phyloP scores from a whole-genome alignment of 2,113 vertebrate species.

The Cyrtonyx montezumae region DNA sequence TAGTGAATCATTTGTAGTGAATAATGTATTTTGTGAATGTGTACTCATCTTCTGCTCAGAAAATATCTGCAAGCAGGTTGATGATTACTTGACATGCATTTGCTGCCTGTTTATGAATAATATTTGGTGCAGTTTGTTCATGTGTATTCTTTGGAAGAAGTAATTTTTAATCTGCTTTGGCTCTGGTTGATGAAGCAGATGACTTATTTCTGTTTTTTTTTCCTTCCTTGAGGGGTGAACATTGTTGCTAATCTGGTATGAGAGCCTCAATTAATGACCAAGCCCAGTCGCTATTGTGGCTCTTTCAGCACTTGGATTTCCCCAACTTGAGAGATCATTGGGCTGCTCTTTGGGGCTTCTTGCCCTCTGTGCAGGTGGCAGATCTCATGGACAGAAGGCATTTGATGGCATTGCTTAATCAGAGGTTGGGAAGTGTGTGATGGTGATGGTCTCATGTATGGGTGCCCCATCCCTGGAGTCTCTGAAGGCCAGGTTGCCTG shows the following conservation, averaged over 20 bases:
- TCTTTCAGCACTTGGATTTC: not conserved
- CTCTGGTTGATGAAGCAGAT: not conserved
- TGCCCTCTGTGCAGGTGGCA: accelerated
- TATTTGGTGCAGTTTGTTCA: not conserved
- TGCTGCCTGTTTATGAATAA: not conserved
- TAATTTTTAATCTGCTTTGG: not conserved
- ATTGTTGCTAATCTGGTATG: not conserved
- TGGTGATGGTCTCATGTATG: not conserved
- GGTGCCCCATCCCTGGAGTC: no score
- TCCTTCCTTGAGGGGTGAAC: not conserved
- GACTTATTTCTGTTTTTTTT: not conserved
- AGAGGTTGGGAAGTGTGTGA: not conserved
- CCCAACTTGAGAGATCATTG: accelerated
- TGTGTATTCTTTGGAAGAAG: not conserved
- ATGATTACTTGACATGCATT: not conserved
- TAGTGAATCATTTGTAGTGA: conserved; percentile 34
- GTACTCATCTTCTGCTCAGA: not conserved
- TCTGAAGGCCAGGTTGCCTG: no score
- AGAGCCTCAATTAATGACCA: not conserved
- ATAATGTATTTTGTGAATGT: conserved; percentile 23
- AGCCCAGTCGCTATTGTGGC: not conserved
- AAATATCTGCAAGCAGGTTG: not conserved
- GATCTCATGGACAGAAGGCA: not conserved
- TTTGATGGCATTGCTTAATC: not conserved
- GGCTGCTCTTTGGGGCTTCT: not conserved